Percentiles rank a stretch among this genome's conserved stretches.
Evolutionary conservation across 2,888 invertebrate genomes (phyloP).

Genomic region (Agriotes lineatus): DNA sequence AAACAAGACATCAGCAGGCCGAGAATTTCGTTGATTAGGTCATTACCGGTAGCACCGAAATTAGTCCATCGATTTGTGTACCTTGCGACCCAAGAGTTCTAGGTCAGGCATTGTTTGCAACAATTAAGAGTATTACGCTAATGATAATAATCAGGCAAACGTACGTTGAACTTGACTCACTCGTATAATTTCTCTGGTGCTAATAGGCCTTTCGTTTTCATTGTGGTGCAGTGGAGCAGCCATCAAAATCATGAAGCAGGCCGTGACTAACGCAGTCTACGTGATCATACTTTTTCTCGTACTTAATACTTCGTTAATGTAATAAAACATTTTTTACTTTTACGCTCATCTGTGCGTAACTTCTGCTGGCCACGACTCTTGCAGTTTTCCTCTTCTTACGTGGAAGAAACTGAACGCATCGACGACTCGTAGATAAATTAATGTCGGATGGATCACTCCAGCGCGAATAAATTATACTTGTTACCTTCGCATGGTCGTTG

Average conservation of each 20-base stretch:
- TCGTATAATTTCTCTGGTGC: conserved; percentile 12
- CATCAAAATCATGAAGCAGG: conserved; percentile 35
- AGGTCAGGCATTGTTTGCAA: background rate
- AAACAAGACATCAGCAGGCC: background rate
- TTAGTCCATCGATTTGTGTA: background rate
- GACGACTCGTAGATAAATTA: background rate
- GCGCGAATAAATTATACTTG: background rate
- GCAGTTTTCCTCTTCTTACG: conserved; percentile 7
- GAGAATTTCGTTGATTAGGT: background rate
- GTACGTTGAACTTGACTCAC: conserved; percentile 21
- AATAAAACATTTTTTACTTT: conserved; percentile 40
- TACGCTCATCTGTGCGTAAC: conserved; percentile 45
- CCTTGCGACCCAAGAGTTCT: background rate
- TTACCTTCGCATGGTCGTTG: background rate
- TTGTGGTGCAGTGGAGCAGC: conserved; percentile 27
- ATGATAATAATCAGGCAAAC: conserved; percentile 1
- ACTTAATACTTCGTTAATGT: conserved; percentile 36
- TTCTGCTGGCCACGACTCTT: conserved; percentile 8
- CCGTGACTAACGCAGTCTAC: conserved; percentile 37
- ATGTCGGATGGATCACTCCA: background rate
- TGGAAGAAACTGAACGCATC: background rate
- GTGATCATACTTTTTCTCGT: conserved; percentile 37
- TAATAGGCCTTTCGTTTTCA: conserved; percentile 36
- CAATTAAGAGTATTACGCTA: conserved; percentile 4
- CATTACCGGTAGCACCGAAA: background rate